Conservation (phyloP, 1,140 invertebrate species). For the Pseudomyrmex sp. region DNA sequence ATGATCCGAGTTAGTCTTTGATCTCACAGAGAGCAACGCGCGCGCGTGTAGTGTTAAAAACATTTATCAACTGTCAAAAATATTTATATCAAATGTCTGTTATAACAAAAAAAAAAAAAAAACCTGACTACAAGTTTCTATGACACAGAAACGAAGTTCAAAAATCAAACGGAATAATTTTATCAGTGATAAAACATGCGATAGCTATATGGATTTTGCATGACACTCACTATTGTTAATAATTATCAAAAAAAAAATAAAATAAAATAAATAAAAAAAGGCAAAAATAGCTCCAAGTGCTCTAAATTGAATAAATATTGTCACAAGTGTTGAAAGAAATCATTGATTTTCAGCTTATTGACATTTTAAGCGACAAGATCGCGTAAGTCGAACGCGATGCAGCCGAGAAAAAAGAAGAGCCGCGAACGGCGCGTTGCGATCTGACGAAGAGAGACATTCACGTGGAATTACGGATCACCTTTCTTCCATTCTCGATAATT, state of each 20-base stretch:
- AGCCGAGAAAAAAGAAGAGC: constrained; percentile 28
- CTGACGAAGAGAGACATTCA: neutral
- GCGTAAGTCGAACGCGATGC: constrained; percentile 8
- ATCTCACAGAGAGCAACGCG: no score
- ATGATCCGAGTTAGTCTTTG: no score
- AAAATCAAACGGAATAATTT: neutral
- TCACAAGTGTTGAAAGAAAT: constrained; percentile 9
- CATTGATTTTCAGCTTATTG: constrained; percentile 48
- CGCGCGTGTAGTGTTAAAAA: no score
- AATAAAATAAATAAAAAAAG: neutral
- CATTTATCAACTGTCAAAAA: no score
- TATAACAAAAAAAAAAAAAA: no score
- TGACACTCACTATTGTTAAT: neutral
- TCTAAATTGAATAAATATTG: neutral
- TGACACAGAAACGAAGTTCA: neutral
- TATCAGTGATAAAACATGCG: neutral
- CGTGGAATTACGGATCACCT: neutral
- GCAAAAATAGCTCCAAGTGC: constrained; percentile 40
- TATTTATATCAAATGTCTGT: no score
- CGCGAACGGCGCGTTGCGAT: neutral
- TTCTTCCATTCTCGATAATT: constrained; percentile 1
- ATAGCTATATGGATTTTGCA: neutral
- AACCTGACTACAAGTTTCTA: neutral
- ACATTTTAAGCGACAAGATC: neutral
- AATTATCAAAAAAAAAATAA: neutral